Base-by-base conservation (phyloP, 1,140 invertebrate genomes). In the Agraylea sexmaculata region DNA sequence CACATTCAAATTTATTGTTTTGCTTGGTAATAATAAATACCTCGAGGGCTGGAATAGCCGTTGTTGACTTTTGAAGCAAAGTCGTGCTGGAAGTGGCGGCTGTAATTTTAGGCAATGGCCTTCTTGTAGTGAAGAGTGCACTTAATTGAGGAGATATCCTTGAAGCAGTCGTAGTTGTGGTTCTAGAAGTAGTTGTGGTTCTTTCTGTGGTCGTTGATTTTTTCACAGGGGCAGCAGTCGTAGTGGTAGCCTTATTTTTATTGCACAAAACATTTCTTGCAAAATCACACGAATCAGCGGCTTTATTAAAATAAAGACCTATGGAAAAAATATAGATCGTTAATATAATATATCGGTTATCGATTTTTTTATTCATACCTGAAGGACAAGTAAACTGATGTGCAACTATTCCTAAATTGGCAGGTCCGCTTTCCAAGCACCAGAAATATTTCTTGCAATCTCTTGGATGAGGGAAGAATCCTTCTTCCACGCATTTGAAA, bases 391-490 rank as follows among this genome's bases (percentile, higher is more conserved):
- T 92, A 54, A 94, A 94, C 52, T 88, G 83, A 68, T 93, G 87
- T 6, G 87, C 86, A 13, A 93, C 85, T 30, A 92, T 80, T 30
- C 88, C 89, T 19, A 90, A 66, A 45, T 88, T 83, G 4, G 87
- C 83, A 0, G 87, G 83, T 2, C 87, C 87, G 52, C 83, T 87
- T 49, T 89, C 85, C 29, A 93, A 62, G 59, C 89, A 94, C 88
- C 88, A 92, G 60, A 88, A 93, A 52, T 94, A 94, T 55, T 92
- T 92, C 56, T 89, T 88, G 60, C 89, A 94, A 54, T 92, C 87
- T 21, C 82, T 72, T 1, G 88, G 87, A 64, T 94, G 87, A n/a
- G 81, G 78, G 63, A 80, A 93, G 63, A 94, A 94, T 27, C 89
- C 89, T 70, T 93, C 89, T 44, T 92, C 87, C 53, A 83, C 83